These are phyloP conservation scores for Euleptes europaea DNA, from an alignment of 2,113 vertebrate species.

Conservation along the genomic window DNA sequence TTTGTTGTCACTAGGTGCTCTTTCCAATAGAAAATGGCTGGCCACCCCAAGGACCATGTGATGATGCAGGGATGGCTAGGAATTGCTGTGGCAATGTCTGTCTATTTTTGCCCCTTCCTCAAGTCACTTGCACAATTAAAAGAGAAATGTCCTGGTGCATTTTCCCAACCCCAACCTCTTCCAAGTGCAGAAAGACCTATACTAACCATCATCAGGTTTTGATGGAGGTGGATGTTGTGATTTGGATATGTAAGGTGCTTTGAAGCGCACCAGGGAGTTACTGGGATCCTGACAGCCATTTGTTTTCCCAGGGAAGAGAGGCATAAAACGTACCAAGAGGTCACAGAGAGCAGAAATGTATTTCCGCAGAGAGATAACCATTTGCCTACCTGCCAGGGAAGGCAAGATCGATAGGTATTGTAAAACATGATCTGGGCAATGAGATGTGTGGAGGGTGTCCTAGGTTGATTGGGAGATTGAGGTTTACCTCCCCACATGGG, in stretches of 20 bases:
- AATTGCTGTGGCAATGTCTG: neutral
- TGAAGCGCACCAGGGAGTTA: too few species aligned
- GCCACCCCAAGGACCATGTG: neutral
- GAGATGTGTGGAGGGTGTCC: too few species aligned
- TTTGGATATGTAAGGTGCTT: neutral
- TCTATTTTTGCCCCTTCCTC: neutral
- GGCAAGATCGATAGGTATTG: too few species aligned
- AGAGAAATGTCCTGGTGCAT: neutral
- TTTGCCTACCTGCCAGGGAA: too few species aligned
- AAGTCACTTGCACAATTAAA: neutral
- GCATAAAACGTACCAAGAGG: too few species aligned
- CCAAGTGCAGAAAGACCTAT: neutral
- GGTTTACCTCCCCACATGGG: too few species aligned
- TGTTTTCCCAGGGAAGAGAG: too few species aligned
- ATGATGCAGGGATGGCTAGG: neutral
- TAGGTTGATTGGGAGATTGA: too few species aligned
- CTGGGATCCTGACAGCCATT: too few species aligned
- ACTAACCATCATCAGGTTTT: neutral
- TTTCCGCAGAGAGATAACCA: too few species aligned
- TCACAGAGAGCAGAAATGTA: too few species aligned
- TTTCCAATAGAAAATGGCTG: neutral
- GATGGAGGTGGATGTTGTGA: neutral
- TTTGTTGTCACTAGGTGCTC: neutral
- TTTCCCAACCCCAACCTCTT: neutral
- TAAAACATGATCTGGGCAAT: too few species aligned